These are phyloP conservation scores for Aspidoscelis tigris DNA, from an alignment of 2,113 vertebrate species.

Conservation along the genomic window DNA sequence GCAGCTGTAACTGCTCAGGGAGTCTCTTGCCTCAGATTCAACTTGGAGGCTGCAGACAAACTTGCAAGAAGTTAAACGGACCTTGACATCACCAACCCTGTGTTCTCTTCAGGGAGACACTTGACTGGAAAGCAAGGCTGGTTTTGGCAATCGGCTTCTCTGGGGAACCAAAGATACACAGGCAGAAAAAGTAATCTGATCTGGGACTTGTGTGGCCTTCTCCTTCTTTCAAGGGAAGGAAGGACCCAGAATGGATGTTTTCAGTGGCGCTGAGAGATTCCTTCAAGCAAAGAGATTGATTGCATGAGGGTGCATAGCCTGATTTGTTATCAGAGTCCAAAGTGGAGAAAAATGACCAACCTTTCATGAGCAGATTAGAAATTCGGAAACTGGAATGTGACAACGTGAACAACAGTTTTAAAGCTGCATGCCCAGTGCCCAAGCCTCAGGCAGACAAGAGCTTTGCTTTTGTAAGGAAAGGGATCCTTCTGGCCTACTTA, in stretches of 20 bases:
- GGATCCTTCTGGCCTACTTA: not conserved
- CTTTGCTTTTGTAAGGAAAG: not conserved
- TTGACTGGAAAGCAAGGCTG: not conserved
- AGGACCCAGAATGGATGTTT: not conserved
- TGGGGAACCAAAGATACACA: not conserved
- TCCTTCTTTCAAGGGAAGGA: conserved; percentile 8
- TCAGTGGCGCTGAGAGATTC: not conserved
- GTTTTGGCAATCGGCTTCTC: conserved; percentile 30
- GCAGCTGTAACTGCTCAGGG: conserved; percentile 44
- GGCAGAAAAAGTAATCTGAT: conserved; percentile 27
- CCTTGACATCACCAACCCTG: not conserved
- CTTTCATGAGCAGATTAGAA: not conserved
- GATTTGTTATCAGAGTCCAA: not conserved
- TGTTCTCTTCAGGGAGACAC: not conserved
- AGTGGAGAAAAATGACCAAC: not conserved
- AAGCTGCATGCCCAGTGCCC: not conserved
- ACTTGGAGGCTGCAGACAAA: not conserved
- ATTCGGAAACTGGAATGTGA: not conserved
- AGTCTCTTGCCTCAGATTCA: conserved; percentile 33
- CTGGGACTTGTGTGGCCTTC: conserved; percentile 7
- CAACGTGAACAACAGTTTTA: not conserved
- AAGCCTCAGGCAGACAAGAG: no score
- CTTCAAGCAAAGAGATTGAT: not conserved
- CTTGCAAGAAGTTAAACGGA: conserved; percentile 3
- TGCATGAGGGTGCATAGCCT: not conserved